Conservation (phyloP, 2,113 vertebrate genomes). For the Rhinolophus sinicus region DNA sequence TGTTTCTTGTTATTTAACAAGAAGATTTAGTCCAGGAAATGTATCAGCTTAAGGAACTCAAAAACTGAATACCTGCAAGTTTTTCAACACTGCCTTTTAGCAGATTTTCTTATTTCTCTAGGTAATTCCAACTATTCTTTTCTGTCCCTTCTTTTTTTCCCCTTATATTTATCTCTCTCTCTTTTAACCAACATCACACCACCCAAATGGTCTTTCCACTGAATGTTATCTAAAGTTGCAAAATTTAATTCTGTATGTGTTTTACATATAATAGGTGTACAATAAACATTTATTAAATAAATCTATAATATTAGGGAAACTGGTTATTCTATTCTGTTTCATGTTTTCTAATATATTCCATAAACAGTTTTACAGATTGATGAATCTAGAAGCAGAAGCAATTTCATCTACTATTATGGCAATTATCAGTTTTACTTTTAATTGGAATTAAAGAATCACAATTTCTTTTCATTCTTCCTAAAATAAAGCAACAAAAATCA, state of each 20-base stretch:
- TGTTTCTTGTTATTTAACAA: constrained; percentile 57
- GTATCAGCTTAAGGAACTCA: constrained; percentile 43
- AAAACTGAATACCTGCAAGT: constrained; percentile 56
- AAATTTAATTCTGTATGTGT: not conserved
- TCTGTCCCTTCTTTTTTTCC: not conserved
- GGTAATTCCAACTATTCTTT: constrained; percentile 39
- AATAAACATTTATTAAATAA: constrained; percentile 38
- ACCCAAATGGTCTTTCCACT: not conserved
- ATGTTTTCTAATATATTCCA: constrained; percentile 2
- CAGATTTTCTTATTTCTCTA: constrained; percentile 53
- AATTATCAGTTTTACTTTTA: constrained; percentile 57
- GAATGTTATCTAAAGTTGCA: not conserved
- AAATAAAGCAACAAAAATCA: constrained; percentile 14
- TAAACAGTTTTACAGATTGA: constrained; percentile 28
- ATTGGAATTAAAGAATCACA: not conserved
- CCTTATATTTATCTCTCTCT: constrained; percentile 1
- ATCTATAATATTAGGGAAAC: constrained; percentile 2
- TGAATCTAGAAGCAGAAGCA: constrained; percentile 24
- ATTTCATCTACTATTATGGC: constrained; percentile 10
- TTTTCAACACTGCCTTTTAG: constrained; percentile 51
- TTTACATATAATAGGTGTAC: not conserved
- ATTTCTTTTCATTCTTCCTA: not conserved
- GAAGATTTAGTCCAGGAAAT: constrained; percentile 35
- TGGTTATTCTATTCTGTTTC: constrained; percentile 47
- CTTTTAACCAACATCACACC: not conserved